Evolutionary conservation across 2,113 vertebrate genomes (phyloP), one percentile per base, ranked within the genome.

Genomic region (Hiodon alosoides): DNA sequence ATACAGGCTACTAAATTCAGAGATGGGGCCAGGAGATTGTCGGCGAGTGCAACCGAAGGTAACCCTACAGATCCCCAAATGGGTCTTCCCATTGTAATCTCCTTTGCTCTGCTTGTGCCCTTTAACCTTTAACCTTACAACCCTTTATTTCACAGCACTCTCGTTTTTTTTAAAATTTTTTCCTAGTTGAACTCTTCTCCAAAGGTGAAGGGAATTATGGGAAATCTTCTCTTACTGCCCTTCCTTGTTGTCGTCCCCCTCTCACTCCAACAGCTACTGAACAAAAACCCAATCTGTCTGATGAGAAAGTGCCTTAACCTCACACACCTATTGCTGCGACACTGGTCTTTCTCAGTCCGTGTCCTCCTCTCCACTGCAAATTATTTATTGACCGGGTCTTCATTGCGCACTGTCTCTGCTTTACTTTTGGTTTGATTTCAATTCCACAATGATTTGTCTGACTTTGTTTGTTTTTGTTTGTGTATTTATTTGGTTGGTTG

Each of bases 1-100:
- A 95, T 99, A 93, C 93, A 96, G 88, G 96, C 94, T 93, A 96
- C 96, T 98, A 98, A 96, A 96, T 93, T 90, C 93, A 95, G 90
- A 92, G 95, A 95, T 92, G 94, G 93, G 92, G 93, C 91, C 92
- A 92, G 95, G 91, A 87, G 93, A 94, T 94, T 95, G 89, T 91
- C 94, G 93, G 92, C 94, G 83, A 89, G 88, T 91, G 88, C 91
- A 87, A 84, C 92, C 79, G 95, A 97, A 99, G 97, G 97, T 99
- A 99, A 98, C 94, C 89, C 84, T n/a, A 64, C 72, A 13, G 46
- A n/a, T 14, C 2, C 3, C 60, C 50, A 50, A 76, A 78, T 65
- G 74, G 79, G 87, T 86, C 81, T 80, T 58, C 74, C 31, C 31
- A 31, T 31, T 82, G 76, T 57, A 31, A 78, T 78, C 66, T 90